Evolutionary conservation across 2,113 vertebrate species (phyloP), one percentile per base, ranked within the genome.

Genomic region (Galeopterus variegatus): DNA sequence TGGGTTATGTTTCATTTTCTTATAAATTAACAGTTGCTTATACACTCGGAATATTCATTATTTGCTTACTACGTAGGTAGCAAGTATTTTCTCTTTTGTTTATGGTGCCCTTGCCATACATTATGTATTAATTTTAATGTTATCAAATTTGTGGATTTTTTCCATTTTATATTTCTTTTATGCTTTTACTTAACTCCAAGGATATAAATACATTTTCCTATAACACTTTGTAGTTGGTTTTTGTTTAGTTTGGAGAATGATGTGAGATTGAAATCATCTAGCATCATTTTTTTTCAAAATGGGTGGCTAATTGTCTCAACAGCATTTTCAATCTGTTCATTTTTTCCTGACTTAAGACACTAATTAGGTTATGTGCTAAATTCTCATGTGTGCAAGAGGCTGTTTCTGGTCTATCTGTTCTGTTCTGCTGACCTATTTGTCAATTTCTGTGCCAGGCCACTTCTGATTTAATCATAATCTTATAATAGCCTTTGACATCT

Each of bases 61-160:
- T 80, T 93, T 81, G 56, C 81, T 28, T 65, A 72, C 28, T 72
- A 54, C 65, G n/a, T 65, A 77, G 24, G 17, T 48, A 93, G 36
- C n/a, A 77, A 88, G 76, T 76, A 60, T 73, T 58, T 93, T 73
- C 65, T 90, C 31, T 31, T 65, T 86, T 86, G 54, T 36, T 93
- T 96, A 62, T 89, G 26, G n/a, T 54, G 56, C 10, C 5, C 65
- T 79, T 69, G 45, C 33, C 24, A 77, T 85, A 93, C 12, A 48
- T 54, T 75, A 56, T 48, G 64, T 79, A n/a, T 79, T 56, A 58
- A 81, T 88, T 88, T 64, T 86, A 81, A 92, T 82, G 8, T 89
- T 80, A 86, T 65, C 48, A 76, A 72, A 21, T 85, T 86, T 50
- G 24, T 80, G 11, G 56, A 33, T 56, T 36, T 65, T 56, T 88